Base-by-base conservation (phyloP, 2,113 vertebrate species). In the Tyto alba region DNA sequence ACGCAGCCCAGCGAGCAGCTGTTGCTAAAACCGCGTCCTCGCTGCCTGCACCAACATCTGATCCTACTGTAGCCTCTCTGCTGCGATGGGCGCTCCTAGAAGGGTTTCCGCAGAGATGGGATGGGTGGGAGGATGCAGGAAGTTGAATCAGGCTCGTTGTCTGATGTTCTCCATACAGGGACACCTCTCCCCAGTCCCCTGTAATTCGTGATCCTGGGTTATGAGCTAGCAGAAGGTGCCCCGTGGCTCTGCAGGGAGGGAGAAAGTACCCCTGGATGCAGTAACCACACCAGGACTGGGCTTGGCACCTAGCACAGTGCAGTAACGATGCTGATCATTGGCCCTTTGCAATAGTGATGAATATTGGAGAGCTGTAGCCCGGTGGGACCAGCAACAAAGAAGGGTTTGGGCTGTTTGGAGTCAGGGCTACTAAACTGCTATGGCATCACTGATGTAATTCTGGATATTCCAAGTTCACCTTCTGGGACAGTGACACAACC, bases 81-180 rank as follows among this genome's bases (percentile, higher is more conserved):
- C 55, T 67, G 8, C 0, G 7, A 11, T 3, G 10, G 36, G 21
- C 0, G 3, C 26, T 78, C 53, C 38, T 14, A 11, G 13, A 16
- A 73, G 60, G 34, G 13, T 9, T 76, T 41, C 43, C 55, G 23
- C 1, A 4, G 66, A 38, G 38, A 22, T 36, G 17, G 22, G 40
- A 55, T 5, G 17, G 27, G 34, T 40, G 50, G 56, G 60, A 87
- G 41, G 48, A 41, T 80, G n/a, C 60, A 75, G 47, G 29, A 14
- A 60, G 41, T 0, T n/a, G n/a, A 78, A n/a, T 25, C 19, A 36
- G 26, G 48, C 30, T 74, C 0, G 0, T 21, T 64, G 11, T 17
- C 53, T 47, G 55, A 34, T 63, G 72, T 19, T 41, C 48, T 47
- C n/a, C 59, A 50, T 26, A 14, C 16, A 73, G 19, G 25, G 14